phyloP scores from a whole-genome alignment of 2,888 invertebrate species.

The Empis livida region DNA sequence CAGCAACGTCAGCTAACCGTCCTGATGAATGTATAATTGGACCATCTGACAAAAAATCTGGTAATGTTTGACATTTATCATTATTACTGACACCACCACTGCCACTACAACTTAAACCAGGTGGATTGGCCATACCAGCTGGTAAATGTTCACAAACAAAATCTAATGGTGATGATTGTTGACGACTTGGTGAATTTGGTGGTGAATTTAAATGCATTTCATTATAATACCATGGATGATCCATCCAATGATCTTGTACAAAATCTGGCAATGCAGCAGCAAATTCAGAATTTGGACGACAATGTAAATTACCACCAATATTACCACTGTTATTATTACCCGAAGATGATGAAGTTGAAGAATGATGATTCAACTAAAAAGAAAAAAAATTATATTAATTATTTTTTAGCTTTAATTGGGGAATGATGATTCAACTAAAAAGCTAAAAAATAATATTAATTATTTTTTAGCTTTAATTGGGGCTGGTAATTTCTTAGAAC shows the following conservation, averaged over 20 bases:
- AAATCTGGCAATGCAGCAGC: constrained; percentile 59
- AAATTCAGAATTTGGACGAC: constrained; percentile 16
- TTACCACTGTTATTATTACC: constrained; percentile 8
- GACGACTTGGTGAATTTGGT: constrained; percentile 22
- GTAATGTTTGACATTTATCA: constrained; percentile 39
- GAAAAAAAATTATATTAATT: too few species aligned
- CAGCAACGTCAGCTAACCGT: constrained; percentile 33
- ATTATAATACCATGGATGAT: constrained; percentile 47
- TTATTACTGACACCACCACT: constrained; percentile 5
- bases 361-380: neutral
- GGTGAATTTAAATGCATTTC: constrained; percentile 30
- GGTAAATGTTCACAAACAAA: constrained; percentile 20
- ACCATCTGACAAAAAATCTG: constrained; percentile 60
- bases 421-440: too few species aligned
- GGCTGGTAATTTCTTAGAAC: too few species aligned
- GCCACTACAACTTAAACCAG: neutral
- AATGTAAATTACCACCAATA: constrained; percentile 10
- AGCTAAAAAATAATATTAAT: too few species aligned
- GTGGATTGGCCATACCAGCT: constrained; percentile 8
- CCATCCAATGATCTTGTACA: constrained; percentile 77
- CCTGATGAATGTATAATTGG: constrained; percentile 40
- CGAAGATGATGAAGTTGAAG: constrained; percentile 4
- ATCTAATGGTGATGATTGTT: constrained; percentile 19
- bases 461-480: too few species aligned
- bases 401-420: too few species aligned